Evolutionary conservation across 2,797 vertebrate genomes (phyloP).

Genomic region (Novumbra hubbsi): DNA sequence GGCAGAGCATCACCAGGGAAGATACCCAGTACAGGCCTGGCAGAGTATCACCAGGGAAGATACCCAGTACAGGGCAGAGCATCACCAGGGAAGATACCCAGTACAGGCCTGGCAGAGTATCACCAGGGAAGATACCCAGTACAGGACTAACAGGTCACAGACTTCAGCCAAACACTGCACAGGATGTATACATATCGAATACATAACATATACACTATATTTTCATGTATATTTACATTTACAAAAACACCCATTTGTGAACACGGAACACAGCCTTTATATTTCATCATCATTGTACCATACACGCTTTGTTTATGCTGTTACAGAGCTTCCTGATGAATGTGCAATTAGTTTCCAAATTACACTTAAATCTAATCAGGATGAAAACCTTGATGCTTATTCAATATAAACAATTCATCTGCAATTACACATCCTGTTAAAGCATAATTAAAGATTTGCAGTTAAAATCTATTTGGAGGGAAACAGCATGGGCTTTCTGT

Average conservation of each 20-base stretch:
- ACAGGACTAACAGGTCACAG: too few relatives aligned
- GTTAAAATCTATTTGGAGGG: slow-evolving; percentile 54
- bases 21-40: too few relatives aligned
- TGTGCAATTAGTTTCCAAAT: slow-evolving; percentile 74
- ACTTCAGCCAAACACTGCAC: too few relatives aligned
- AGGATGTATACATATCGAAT: too few relatives aligned
- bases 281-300: slow-evolving; percentile 39
- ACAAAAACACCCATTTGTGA: slow-evolving; percentile 36
- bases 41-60: too few relatives aligned
- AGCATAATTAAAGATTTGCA: slow-evolving; percentile 70
- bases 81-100: too few relatives aligned
- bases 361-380: slow-evolving; percentile 75
- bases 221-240: not conserved
- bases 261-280: slow-evolving; percentile 15
- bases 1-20: too few relatives aligned
- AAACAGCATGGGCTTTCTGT: slow-evolving; percentile 39
- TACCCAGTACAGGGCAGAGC: too few relatives aligned
- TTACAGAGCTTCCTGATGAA: slow-evolving; percentile 57
- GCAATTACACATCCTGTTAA: slow-evolving; percentile 76
- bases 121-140: too few relatives aligned
- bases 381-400: slow-evolving; percentile 72
- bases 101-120: too few relatives aligned
- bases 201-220: too few relatives aligned
- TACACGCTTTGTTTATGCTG: slow-evolving; percentile 12
- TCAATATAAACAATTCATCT: slow-evolving; percentile 73